Percentiles rank a stretch among this genome's conserved stretches.
phyloP scores from a whole-genome alignment of 1,140 invertebrate genomes.

The Drosophila ercepeae region DNA sequence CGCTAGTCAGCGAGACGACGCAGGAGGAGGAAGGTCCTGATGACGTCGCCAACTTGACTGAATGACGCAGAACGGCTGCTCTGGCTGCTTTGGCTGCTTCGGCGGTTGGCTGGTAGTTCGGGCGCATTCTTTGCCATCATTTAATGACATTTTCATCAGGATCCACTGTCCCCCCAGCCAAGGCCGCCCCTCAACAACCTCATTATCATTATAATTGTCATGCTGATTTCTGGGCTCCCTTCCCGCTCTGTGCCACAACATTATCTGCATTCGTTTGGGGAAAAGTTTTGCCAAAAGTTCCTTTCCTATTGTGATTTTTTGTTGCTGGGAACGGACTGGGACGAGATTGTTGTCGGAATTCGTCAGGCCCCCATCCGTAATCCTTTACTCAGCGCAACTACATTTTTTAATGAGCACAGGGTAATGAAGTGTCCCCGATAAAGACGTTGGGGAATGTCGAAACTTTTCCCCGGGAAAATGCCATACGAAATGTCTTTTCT shows the following conservation, averaged over 20 bases:
- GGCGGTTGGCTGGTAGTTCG: slow-evolving; percentile 10
- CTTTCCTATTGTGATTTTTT: slow-evolving; percentile 54
- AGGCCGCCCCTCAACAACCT: slow-evolving; percentile 15
- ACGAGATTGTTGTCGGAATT: slow-evolving; percentile 38
- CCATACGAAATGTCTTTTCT: slow-evolving; percentile 51
- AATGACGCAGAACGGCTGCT: slow-evolving; percentile 29
- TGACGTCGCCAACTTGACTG: slow-evolving; percentile 57
- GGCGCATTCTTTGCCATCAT: slow-evolving; percentile 64
- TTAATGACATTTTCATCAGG: slow-evolving; percentile 80
- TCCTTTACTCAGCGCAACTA: slow-evolving; percentile 47
- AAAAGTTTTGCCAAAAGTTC: slow-evolving; percentile 59
- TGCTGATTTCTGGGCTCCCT: slow-evolving; percentile 63
- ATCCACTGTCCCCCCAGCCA: not conserved
- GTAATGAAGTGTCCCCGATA: slow-evolving; percentile 51
- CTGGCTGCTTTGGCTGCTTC: slow-evolving; percentile 13
- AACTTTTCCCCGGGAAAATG: slow-evolving; percentile 43
- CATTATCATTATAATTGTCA: slow-evolving; percentile 82
- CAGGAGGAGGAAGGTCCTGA: slow-evolving; percentile 14
- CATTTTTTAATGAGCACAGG: slow-evolving; percentile 66
- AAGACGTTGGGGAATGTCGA: slow-evolving; percentile 43
- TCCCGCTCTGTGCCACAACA: slow-evolving; percentile 25
- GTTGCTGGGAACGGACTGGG: slow-evolving; percentile 38
- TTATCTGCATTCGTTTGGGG: slow-evolving; percentile 64
- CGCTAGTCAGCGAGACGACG: slow-evolving; percentile 14
- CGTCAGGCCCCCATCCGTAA: slow-evolving; percentile 20